These are phyloP conservation scores for Cristatella mucedo DNA, from an alignment of 2,888 invertebrate genomes.

Conservation along the genomic window DNA sequence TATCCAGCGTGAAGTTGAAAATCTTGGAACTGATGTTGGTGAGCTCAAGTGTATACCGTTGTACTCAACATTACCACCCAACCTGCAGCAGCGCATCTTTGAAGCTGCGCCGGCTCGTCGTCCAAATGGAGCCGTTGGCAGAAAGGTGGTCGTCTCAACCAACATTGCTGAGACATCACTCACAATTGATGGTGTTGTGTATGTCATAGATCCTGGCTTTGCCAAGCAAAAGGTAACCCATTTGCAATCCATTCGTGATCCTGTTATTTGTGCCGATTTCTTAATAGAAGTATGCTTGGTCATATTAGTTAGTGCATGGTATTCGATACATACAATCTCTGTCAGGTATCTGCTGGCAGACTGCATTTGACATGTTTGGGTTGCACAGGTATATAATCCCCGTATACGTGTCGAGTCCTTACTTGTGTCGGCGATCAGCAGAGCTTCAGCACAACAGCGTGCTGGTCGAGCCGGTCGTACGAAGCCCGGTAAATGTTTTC, in stretches of 20 bases:
- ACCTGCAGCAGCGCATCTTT: slow-evolving; percentile 88
- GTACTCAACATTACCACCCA: slow-evolving; percentile 93
- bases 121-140: slow-evolving; percentile 69
- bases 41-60: slow-evolving; percentile 94
- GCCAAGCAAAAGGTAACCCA: slow-evolving; percentile 85
- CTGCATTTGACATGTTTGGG: background rate
- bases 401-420: slow-evolving; percentile 85
- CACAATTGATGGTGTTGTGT: slow-evolving; percentile 97
- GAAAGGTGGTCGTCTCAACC: slow-evolving; percentile 89
- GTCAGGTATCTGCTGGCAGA: background rate
- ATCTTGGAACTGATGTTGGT: slow-evolving; percentile 86
- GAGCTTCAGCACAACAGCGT: slow-evolving; percentile 94
- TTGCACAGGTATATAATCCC: slow-evolving; percentile 58
- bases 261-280: background rate
- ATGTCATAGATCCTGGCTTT: slow-evolving; percentile 98
- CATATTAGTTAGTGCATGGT: too few species aligned
- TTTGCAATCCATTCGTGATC: background rate
- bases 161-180: slow-evolving; percentile 98
- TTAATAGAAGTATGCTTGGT: too few species aligned
- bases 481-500: slow-evolving; percentile 92
- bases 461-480: slow-evolving; percentile 95
- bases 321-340: too few species aligned
- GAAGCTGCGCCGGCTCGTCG: slow-evolving; percentile 85
- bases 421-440: slow-evolving; percentile 92
- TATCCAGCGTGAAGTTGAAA: slow-evolving; percentile 85